Base-by-base conservation (phyloP, 2,888 invertebrate species). In the Epistrophe eligans region DNA sequence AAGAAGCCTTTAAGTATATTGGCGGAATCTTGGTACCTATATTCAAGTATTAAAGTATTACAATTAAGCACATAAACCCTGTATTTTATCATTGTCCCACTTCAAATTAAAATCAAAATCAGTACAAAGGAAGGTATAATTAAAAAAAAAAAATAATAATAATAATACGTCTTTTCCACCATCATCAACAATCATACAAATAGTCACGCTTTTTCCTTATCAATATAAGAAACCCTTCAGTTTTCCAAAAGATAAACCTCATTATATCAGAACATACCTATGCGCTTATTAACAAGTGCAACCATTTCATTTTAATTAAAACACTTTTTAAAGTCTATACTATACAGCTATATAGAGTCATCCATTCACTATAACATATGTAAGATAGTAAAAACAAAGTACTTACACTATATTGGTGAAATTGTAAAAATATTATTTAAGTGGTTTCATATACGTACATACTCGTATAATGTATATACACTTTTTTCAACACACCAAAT, bases 361-460 rank as follows among this genome's bases (percentile, higher is more conserved):
- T 58, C n/a, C 35, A 35, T 1, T 32, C 24, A 24, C 3, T 24
- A 24, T 24, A 24, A 24, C 3, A 24, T 24, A 24, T 24, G 24
- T 24, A 2, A 32, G 32, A 10, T n/a, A 24, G 32, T 10, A 55
- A 28, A 57, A 57, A 52, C 48, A 64, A 32, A 17, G 17, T 6
- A 70, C n/a, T 64, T 9, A 70, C n/a, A 57, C 58, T 50, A 73
- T 52, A 70, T 28, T 83, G 73, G 13, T 13, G 11, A 55, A 55
- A 50, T 50, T 57, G n/a, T 32, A 4, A 13, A 24, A 52, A 52
- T 0, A 35, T 7, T 6, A n/a, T n/a, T 10, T 52, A 24, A 55
- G 38, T 45, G 64, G n/a, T 64, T 64, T 64, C 9, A 67, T 35
- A 17, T 2, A 3, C 24, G 1, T 24, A 24, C 24, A 1, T 24